phyloP scores from a whole-genome alignment of 2,113 vertebrate species.

The Sinocyclocheilus maitianheensis region DNA sequence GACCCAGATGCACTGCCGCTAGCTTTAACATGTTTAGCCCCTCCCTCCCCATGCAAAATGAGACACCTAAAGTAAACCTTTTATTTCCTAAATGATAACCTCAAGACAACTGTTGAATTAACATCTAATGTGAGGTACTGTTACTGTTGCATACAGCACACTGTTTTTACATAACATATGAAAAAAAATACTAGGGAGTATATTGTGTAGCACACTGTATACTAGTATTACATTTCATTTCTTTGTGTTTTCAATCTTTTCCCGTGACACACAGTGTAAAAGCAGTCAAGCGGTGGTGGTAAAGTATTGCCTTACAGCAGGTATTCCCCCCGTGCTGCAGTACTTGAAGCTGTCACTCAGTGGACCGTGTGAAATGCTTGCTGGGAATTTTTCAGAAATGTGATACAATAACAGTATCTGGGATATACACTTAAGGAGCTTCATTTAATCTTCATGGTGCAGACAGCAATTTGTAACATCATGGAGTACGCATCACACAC shows the following conservation, averaged over 20 bases:
- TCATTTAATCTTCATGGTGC: conserved; percentile 35
- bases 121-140: background rate
- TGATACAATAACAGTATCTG: conserved; percentile 26
- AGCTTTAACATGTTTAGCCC: too few relatives aligned
- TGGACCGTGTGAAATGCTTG: conserved; percentile 34
- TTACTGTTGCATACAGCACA: background rate
- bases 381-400: conserved; percentile 43
- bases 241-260: background rate
- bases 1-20: background rate
- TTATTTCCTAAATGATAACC: background rate
- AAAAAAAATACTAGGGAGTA: background rate
- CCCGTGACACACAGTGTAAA: background rate
- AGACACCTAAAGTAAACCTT: background rate
- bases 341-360: conserved; percentile 21
- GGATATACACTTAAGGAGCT: conserved; percentile 19
- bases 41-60: background rate
- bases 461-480: conserved; percentile 48
- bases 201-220: background rate
- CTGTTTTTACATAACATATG: background rate
- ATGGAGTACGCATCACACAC: background rate
- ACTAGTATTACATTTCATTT: conserved; percentile 4
- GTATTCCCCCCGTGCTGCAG: conserved; percentile 32
- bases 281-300: conserved; percentile 1
- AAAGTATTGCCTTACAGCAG: conserved; percentile 37
- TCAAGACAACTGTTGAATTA: background rate